Percentiles rank a stretch among this genome's conserved stretches.
These are phyloP conservation scores for Rhabdornis inornatus DNA, from an alignment of 2,113 vertebrate genomes.

Conservation along the genomic window DNA sequence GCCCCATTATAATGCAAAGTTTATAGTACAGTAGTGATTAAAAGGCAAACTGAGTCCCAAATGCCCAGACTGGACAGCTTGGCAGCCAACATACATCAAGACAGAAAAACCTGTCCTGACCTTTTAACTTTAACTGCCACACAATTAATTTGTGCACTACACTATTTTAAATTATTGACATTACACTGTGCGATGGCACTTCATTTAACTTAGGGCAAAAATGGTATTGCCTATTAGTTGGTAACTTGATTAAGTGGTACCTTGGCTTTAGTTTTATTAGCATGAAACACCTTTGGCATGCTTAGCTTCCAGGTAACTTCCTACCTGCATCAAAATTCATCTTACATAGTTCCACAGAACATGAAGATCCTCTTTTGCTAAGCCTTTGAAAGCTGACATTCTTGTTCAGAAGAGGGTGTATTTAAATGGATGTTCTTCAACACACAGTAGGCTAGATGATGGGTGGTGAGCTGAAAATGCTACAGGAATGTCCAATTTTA, in stretches of 20 bases:
- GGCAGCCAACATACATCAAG: slow-evolving; percentile 44
- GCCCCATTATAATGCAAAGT: slow-evolving; percentile 52
- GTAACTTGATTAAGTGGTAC: slow-evolving; percentile 79
- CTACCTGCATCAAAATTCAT: slow-evolving; percentile 71
- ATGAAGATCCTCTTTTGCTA: slow-evolving; percentile 74
- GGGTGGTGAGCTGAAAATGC: slow-evolving; percentile 63
- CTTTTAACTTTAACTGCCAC: slow-evolving; percentile 70
- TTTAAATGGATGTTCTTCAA: slow-evolving; percentile 66
- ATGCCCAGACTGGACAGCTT: slow-evolving; percentile 41
- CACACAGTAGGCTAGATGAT: slow-evolving; percentile 35
- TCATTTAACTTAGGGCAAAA: slow-evolving; percentile 75
- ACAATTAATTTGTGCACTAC: slow-evolving; percentile 73
- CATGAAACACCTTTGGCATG: slow-evolving; percentile 81
- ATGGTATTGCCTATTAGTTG: slow-evolving; percentile 74
- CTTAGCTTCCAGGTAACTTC: slow-evolving; percentile 73
- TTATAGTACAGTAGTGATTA: slow-evolving; percentile 37
- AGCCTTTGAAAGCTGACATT: slow-evolving; percentile 72
- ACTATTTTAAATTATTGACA: slow-evolving; percentile 76
- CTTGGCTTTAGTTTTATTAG: slow-evolving; percentile 81
- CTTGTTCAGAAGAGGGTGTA: slow-evolving; percentile 38
- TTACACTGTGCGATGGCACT: slow-evolving; percentile 74
- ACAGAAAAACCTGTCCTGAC: slow-evolving; percentile 18
- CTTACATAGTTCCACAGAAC: slow-evolving; percentile 69
- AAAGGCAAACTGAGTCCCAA: slow-evolving; percentile 41
- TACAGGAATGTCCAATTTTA: slow-evolving; percentile 67